A percentile compares a stretch with the other conserved stretches of the same genome.
Evolutionary conservation across 2,888 invertebrate genomes (phyloP).

Genomic region (Polymixis lichenea): DNA sequence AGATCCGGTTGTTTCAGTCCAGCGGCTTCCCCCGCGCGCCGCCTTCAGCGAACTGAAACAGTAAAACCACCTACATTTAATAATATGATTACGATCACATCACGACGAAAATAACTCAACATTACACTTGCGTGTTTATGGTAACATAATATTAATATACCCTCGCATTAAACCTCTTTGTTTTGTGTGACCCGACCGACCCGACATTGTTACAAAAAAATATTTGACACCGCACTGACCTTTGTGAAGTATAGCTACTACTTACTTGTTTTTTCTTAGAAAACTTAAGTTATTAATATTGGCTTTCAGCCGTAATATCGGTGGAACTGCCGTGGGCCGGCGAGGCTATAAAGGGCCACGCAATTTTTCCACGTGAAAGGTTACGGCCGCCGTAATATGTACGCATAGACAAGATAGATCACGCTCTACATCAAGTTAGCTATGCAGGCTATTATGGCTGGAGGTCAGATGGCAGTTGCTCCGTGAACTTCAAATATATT

Average conservation of each 20-base stretch:
- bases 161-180: slow-evolving; percentile 52
- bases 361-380: slow-evolving; percentile 59
- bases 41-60: slow-evolving; percentile 25
- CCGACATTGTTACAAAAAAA: slow-evolving; percentile 44
- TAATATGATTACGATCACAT: slow-evolving; percentile 50
- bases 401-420: slow-evolving; percentile 54
- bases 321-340: slow-evolving; percentile 23
- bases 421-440: slow-evolving; percentile 43
- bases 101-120: slow-evolving; percentile 46
- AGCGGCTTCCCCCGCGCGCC: neutral
- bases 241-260: slow-evolving; percentile 28
- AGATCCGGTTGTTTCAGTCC: slow-evolving; percentile 33
- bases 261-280: slow-evolving; percentile 31
- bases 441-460: slow-evolving; percentile 40
- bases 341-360: slow-evolving; percentile 47
- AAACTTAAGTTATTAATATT: slow-evolving; percentile 54
- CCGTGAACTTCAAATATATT: slow-evolving; percentile 26
- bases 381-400: slow-evolving; percentile 35
- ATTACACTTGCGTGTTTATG: slow-evolving; percentile 61
- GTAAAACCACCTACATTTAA: slow-evolving; percentile 35
- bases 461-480: slow-evolving; percentile 22
- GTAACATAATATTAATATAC: slow-evolving; percentile 48
- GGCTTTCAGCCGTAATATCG: slow-evolving; percentile 39
- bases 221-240: slow-evolving; percentile 49
- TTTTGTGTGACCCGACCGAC: slow-evolving; percentile 57